A percentile compares a stretch with the other conserved stretches of the same genome.
These are phyloP conservation scores for Phortica magna DNA, from an alignment of 2,888 invertebrate genomes.

Conservation along the genomic window DNA sequence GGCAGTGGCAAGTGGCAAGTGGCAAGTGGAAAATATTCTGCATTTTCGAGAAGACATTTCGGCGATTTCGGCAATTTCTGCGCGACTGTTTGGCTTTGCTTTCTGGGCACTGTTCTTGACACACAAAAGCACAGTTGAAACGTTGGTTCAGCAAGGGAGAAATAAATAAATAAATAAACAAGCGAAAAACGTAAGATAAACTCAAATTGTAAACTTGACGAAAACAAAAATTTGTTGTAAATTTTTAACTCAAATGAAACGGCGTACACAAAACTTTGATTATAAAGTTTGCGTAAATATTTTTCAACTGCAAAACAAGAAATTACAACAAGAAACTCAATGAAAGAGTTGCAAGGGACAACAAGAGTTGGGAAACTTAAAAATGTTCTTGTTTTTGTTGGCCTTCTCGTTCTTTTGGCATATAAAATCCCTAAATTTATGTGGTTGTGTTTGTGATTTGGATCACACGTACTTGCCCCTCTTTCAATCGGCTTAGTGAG, in stretches of 20 bases:
- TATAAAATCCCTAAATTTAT: not conserved
- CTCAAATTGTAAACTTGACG: not conserved
- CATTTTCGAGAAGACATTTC: too few relatives aligned
- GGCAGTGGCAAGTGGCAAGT: too few relatives aligned
- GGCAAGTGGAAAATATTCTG: too few relatives aligned
- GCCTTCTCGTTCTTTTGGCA: not conserved
- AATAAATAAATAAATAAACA: constrained; percentile 21
- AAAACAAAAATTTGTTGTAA: constrained; percentile 25
- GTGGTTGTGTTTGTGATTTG: not conserved
- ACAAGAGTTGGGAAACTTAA: not conserved
- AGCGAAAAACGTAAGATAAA: not conserved
- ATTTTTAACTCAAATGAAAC: constrained; percentile 56
- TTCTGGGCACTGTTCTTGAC: not conserved
- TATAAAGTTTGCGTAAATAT: constrained; percentile 52
- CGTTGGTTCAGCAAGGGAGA: constrained; percentile 12
- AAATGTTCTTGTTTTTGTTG: not conserved
- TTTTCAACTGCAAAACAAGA: constrained; percentile 16
- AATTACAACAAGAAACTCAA: not conserved
- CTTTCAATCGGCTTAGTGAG: not conserved
- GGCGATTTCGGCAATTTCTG: not conserved
- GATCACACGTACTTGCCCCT: not conserved
- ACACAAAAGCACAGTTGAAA: constrained; percentile 19
- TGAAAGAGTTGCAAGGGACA: not conserved
- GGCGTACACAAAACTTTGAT: constrained; percentile 61
- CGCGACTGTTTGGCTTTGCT: not conserved